phyloP scores from a whole-genome alignment of 2,888 invertebrate species.

The Acanthoscelides obtectus region DNA sequence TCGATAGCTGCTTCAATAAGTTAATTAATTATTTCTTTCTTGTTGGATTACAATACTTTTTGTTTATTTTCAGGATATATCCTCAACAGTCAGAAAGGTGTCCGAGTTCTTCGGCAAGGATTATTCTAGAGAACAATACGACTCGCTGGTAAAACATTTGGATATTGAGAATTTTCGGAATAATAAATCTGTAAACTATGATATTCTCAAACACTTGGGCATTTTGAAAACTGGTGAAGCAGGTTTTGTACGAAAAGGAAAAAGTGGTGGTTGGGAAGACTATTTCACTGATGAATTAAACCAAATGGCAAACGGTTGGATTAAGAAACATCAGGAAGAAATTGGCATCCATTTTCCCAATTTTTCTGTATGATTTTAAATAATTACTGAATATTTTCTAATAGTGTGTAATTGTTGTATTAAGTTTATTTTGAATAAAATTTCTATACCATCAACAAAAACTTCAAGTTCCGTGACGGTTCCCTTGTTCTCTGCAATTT shows the following conservation, averaged over 20 bases:
- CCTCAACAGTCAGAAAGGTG: conserved; percentile 54
- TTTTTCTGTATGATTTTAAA: no score
- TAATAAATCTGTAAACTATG: conserved; percentile 73
- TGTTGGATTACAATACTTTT: not conserved
- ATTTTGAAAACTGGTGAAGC: conserved; percentile 56
- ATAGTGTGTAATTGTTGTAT: no score
- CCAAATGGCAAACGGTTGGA: conserved; percentile 65
- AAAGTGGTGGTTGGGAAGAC: conserved; percentile 65
- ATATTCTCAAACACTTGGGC: conserved; percentile 59
- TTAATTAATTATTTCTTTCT: no score
- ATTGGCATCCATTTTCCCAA: conserved; percentile 58
- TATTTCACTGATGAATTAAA: conserved; percentile 66
- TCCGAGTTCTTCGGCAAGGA: conserved; percentile 59
- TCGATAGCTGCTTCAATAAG: no score
- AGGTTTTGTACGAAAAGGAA: conserved; percentile 65
- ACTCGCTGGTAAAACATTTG: conserved; percentile 64
- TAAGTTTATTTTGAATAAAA: no score
- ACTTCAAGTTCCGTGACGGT: no score
- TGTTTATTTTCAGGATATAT: conserved; percentile 54
- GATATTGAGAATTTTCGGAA: conserved; percentile 76
- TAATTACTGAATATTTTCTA: no score
- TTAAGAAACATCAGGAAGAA: conserved; percentile 56
- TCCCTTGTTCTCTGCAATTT: no score
- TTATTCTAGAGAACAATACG: conserved; percentile 55
- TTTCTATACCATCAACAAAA: no score